Percentiles rank a stretch among this genome's conserved stretches.
These are phyloP conservation scores for Gnatocerus cornutus DNA, from an alignment of 2,888 invertebrate genomes.

Conservation along the genomic window DNA sequence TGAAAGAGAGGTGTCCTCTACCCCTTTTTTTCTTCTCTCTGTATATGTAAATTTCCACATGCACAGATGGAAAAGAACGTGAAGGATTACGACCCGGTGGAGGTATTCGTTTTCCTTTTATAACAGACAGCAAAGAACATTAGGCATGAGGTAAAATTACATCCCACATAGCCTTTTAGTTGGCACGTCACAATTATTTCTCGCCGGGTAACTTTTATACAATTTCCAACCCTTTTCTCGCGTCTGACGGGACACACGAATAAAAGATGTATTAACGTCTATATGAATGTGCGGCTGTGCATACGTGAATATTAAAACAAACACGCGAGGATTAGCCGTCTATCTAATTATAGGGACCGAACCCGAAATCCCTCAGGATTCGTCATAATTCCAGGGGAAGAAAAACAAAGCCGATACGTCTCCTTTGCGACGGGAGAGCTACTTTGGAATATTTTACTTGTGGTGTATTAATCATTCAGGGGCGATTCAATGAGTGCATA, in stretches of 20 bases:
- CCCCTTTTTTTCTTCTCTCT: not conserved
- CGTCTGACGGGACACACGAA: conserved; percentile 53
- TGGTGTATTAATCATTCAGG: not conserved
- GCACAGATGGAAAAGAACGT: conserved; percentile 16
- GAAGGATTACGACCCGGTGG: conserved; percentile 40
- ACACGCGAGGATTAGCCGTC: conserved; percentile 37
- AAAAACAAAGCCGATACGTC: not conserved
- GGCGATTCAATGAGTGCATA: not conserved
- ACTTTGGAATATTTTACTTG: too few relatives aligned
- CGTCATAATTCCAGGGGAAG: not conserved
- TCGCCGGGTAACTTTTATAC: conserved; percentile 61
- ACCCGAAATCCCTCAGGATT: conserved; percentile 24
- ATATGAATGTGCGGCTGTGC: conserved; percentile 50
- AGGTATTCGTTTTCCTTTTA: conserved; percentile 52
- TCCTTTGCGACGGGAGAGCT: conserved; percentile 12
- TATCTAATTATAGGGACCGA: conserved; percentile 28
- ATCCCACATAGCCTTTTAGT: conserved; percentile 56
- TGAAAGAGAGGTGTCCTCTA: not conserved
- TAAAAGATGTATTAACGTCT: conserved; percentile 57
- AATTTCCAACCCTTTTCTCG: conserved; percentile 61
- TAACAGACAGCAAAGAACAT: conserved; percentile 53
- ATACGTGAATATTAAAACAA: conserved; percentile 45
- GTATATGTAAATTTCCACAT: conserved; percentile 7
- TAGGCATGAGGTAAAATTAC: conserved; percentile 52
- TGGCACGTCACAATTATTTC: conserved; percentile 61